These are phyloP conservation scores for Cettia cetti DNA, from an alignment of 2,113 vertebrate genomes.

Conservation along the genomic window DNA sequence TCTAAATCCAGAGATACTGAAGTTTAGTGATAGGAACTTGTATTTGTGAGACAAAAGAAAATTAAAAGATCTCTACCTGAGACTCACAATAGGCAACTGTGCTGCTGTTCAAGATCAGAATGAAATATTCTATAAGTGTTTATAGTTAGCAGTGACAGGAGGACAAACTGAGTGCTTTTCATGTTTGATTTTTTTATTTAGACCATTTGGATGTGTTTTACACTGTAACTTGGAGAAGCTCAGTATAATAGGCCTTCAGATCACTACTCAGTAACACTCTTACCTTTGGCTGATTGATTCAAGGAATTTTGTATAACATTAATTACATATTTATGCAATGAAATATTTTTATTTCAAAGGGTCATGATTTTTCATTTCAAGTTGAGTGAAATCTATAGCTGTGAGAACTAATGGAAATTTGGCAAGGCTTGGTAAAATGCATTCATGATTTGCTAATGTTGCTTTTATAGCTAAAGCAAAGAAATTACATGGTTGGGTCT, in stretches of 20 bases:
- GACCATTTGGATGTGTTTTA: neutral
- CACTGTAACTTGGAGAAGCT: neutral
- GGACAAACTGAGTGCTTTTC: neutral
- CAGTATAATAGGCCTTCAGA: neutral
- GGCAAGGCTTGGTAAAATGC: neutral
- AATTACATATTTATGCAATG: neutral
- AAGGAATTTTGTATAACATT: neutral
- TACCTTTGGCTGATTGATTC: neutral
- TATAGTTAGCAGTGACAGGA: neutral
- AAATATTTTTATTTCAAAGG: neutral
- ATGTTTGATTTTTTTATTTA: neutral
- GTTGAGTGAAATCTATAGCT: neutral
- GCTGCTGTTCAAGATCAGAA: neutral
- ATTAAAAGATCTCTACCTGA: neutral
- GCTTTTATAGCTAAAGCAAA: neutral
- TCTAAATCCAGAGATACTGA: neutral
- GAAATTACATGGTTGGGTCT: neutral
- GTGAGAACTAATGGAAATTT: neutral
- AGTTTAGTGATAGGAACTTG: neutral
- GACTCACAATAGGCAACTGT: neutral
- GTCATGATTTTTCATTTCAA: conserved; percentile 6
- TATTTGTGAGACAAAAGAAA: neutral
- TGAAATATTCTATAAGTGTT: neutral
- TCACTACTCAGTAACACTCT: neutral
- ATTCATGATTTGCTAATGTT: neutral